phyloP scores from a whole-genome alignment of 2,113 vertebrate genomes.

The Nothocercus julius region DNA sequence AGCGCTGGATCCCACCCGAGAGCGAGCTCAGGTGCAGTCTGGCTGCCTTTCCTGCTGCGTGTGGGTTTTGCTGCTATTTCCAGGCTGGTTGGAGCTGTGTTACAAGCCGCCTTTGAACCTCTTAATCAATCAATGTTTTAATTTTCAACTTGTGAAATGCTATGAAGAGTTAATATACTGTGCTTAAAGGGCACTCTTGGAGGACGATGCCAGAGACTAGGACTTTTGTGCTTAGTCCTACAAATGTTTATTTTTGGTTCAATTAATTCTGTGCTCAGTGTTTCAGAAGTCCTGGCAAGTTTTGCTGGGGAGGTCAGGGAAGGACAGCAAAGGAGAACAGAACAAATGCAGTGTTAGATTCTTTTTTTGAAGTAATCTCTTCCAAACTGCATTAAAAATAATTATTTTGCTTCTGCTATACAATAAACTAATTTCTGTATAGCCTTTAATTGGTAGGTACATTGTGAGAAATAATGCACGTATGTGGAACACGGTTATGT shows the following conservation, averaged over 20 bases:
- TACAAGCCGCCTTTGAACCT: neutral
- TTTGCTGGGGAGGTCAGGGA: slow-evolving; percentile 11
- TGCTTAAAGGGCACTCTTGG: neutral
- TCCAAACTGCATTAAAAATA: slow-evolving; percentile 10
- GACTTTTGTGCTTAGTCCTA: neutral
- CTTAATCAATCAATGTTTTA: neutral
- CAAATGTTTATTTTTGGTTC: neutral
- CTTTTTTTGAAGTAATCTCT: neutral
- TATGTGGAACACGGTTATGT: neutral
- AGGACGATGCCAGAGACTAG: neutral
- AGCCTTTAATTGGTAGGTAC: neutral
- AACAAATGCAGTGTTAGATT: slow-evolving; percentile 4
- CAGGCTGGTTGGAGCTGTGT: accelerated
- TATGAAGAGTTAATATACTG: neutral
- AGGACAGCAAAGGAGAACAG: slow-evolving; percentile 24
- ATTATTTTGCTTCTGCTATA: slow-evolving; percentile 28
- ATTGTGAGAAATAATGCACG: neutral
- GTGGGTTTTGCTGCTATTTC: neutral
- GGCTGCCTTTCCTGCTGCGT: neutral
- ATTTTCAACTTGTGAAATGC: neutral
- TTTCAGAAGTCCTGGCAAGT: neutral
- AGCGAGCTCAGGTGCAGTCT: neutral
- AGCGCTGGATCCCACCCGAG: neutral
- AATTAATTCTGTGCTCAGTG: neutral
- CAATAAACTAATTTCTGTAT: slow-evolving; percentile 24